Conservation (phyloP, 2,888 invertebrate species). For the Drosophila greeni region DNA sequence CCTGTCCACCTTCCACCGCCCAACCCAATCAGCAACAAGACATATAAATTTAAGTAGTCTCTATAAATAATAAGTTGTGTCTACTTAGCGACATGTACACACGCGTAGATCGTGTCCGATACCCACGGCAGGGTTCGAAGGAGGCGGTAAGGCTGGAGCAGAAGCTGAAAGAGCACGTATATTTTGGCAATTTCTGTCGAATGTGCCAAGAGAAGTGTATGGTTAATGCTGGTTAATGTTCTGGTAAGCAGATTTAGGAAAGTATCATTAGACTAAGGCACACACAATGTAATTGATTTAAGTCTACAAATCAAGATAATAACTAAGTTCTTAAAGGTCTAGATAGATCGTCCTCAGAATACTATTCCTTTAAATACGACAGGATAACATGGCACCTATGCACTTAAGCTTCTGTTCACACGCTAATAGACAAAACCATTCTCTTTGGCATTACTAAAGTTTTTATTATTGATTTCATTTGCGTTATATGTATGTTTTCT, state of each 20-base stretch:
- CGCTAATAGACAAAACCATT: background rate
- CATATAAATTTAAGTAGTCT: conserved; percentile 64
- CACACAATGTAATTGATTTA: background rate
- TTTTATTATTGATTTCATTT: conserved; percentile 35
- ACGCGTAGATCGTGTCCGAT: conserved; percentile 55
- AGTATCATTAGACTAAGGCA: background rate
- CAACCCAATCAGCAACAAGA: conserved; percentile 61
- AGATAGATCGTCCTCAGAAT: background rate
- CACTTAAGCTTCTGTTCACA: too few species aligned
- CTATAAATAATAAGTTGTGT: conserved; percentile 71
- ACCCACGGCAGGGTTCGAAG: conserved; percentile 4
- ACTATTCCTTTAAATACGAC: background rate
- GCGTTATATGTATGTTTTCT: conserved; percentile 36
- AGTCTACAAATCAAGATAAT: too few species aligned
- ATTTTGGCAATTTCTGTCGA: conserved; percentile 34
- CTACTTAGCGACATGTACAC: conserved; percentile 71
- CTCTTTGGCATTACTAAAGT: conserved; percentile 30
- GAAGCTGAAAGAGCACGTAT: conserved; percentile 15
- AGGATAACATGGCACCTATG: background rate
- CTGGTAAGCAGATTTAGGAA: background rate
- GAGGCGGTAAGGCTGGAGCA: background rate
- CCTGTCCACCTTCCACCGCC: conserved; percentile 47
- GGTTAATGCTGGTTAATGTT: conserved; percentile 3
- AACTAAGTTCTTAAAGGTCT: too few species aligned
- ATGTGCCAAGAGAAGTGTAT: conserved; percentile 12